Percentiles rank a stretch among this genome's conserved stretches.
These are phyloP conservation scores for Eupithecia pulchellata DNA, from an alignment of 2,888 invertebrate species.

Conservation along the genomic window DNA sequence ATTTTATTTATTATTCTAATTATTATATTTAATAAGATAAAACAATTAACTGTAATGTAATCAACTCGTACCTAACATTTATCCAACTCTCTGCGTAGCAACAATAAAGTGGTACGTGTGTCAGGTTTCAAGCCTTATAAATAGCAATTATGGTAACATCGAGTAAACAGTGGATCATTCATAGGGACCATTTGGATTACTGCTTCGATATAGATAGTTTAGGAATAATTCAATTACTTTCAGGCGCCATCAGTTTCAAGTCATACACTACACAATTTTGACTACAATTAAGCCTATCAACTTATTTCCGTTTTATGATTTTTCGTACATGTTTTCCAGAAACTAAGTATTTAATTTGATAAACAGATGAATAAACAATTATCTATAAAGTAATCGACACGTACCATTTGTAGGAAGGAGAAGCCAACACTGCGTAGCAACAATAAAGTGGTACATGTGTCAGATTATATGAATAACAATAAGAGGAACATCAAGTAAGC, in stretches of 20 bases:
- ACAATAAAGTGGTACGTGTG: background rate
- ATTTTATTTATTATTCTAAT: background rate
- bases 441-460: too few species aligned
- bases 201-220: background rate
- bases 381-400: too few species aligned
- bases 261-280: background rate
- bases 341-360: too few species aligned
- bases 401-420: too few species aligned
- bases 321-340: too few species aligned
- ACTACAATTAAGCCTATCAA: background rate
- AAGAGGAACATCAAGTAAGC: too few species aligned
- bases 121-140: background rate
- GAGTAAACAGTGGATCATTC: background rate
- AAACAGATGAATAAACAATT: too few species aligned
- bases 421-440: too few species aligned
- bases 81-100: background rate
- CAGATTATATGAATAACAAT: too few species aligned
- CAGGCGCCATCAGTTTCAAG: background rate
- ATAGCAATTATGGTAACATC: background rate
- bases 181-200: background rate
- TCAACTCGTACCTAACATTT: background rate
- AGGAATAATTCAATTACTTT: background rate
- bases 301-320: too few species aligned
- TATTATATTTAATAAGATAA: background rate
- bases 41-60: background rate